phyloP scores from a whole-genome alignment of 1,140 invertebrate genomes.

The Calliphora vicina region DNA sequence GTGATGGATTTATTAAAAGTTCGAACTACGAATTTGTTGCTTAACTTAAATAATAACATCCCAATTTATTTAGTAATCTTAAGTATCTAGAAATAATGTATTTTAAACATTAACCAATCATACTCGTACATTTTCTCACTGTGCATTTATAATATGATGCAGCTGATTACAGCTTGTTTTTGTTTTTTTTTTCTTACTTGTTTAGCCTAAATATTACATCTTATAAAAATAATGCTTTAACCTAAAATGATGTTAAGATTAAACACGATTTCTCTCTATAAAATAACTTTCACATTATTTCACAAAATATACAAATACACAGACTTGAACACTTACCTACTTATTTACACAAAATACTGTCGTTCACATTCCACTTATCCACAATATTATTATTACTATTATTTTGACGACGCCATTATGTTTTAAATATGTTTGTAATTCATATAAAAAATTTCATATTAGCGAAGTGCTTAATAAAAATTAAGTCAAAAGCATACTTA shows the following conservation, averaged over 20 bases:
- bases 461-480: background rate
- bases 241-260: conserved; percentile 17
- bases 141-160: no score
- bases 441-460: background rate
- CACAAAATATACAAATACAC: background rate
- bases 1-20: no score
- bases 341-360: background rate
- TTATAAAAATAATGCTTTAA: background rate
- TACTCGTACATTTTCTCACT: no score
- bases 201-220: background rate
- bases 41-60: no score
- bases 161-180: no score
- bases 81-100: no score
- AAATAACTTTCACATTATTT: background rate
- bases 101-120: no score
- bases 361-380: background rate
- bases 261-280: conserved; percentile 10
- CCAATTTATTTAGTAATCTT: no score
- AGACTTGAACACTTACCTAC: background rate
- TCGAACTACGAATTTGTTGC: no score
- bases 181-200: background rate
- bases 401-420: background rate
- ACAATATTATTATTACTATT: no score
- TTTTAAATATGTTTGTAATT: background rate
- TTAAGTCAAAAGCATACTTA: background rate